Evolutionary conservation across 2,113 vertebrate genomes (phyloP), one percentile per base, ranked within the genome.

Genomic region (Marmota flaviventris): DNA sequence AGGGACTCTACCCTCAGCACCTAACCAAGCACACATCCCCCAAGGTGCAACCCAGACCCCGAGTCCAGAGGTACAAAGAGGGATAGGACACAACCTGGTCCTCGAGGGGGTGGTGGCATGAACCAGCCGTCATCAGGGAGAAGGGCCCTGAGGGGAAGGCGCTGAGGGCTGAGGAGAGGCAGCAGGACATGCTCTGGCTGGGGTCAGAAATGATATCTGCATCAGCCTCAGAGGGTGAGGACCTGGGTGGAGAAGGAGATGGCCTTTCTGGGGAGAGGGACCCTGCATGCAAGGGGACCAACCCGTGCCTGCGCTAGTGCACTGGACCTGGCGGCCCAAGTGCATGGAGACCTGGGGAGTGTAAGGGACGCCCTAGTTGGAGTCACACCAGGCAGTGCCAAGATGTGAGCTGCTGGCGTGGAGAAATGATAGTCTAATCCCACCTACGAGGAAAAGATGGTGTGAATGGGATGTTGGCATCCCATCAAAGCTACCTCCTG

Each of bases 161-260:
- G 4, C 32, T 6, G 8, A 5, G 0, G n/a, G 16, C 8, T 2
- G 7, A 27, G 25, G 53, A 9, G 72, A 24, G 32, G 53, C 48
- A 18, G 22, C 56, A 48, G 70, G 24, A 9, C 2, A 7, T 0
- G 9, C 24, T 70, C 86, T 29, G 53, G 9, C 6, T 12, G 22
- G 48, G 42, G 45, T n/a, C 34, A 20, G 34, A 75, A 29, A 2
- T 48, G 79, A 5, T 1, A 0, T 2, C 1, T 17, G 53, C 48
- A 10, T 45, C 22, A 45, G n/a, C 13, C 32, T 81, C 24, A 3
- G 61, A 65, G 45, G 65, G 45, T 5, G 1, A 42, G 61, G 56
- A 37, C 27, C 39, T 17, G 0, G 14, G 34, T 61, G 48, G 63
- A 77, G 90, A 48, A 56, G 37, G 24, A 67, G 34, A 39, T 1